phyloP scores from a whole-genome alignment of 1,140 invertebrate genomes.

The Drosophila burlai region DNA sequence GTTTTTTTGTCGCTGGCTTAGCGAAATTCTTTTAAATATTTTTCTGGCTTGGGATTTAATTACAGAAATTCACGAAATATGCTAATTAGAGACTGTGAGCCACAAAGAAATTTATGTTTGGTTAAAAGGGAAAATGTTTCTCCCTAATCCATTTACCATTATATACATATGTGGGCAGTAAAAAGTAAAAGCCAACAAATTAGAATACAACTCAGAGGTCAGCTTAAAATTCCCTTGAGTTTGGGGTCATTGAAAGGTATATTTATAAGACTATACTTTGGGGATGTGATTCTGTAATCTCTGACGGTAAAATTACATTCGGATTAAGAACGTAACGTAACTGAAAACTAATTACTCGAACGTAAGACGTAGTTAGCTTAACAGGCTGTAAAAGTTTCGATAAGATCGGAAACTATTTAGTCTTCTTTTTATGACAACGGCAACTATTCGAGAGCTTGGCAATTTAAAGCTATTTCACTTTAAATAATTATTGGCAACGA shows the following conservation, averaged over 20 bases:
- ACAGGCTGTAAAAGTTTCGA: conserved; percentile 11
- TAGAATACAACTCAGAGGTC: background rate
- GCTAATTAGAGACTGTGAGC: conserved; percentile 30
- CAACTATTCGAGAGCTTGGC: conserved; percentile 10
- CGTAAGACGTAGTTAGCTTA: conserved; percentile 13
- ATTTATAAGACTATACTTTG: too few species aligned
- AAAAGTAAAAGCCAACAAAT: conserved; percentile 42
- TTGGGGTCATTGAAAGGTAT: background rate
- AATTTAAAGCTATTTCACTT: conserved; percentile 21
- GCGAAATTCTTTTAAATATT: conserved; percentile 41
- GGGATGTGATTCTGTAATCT: background rate
- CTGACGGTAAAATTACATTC: background rate
- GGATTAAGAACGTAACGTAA: conserved; percentile 4
- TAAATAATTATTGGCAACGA: conserved; percentile 33
- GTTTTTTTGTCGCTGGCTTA: conserved; percentile 22
- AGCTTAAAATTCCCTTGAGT: background rate
- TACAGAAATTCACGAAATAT: conserved; percentile 48
- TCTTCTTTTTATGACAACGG: conserved; percentile 17
- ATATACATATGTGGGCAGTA: conserved; percentile 17
- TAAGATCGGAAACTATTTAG: conserved; percentile 24
- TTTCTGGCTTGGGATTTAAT: conserved; percentile 40
- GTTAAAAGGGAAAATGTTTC: conserved; percentile 26
- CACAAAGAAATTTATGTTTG: conserved; percentile 10
- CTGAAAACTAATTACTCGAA: background rate
- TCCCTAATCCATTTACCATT: background rate